phyloP scores from a whole-genome alignment of 2,113 vertebrate genomes.

The Mus pahari region DNA sequence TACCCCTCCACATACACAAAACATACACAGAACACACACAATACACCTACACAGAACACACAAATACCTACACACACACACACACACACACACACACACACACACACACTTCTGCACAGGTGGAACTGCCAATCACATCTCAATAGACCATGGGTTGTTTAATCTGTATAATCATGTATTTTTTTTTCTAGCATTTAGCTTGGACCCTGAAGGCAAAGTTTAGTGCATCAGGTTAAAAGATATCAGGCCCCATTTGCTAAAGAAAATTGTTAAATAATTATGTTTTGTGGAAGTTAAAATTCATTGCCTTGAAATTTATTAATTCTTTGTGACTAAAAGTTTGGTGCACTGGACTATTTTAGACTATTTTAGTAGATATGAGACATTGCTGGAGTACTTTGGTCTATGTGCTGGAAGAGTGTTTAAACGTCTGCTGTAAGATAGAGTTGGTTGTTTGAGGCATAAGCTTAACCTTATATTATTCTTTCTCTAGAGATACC shows the following conservation, averaged over 20 bases:
- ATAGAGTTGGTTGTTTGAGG: not conserved
- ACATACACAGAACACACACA: too few species aligned
- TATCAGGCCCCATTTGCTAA: not conserved
- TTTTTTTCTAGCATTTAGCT: not conserved
- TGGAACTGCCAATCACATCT: not conserved
- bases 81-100: too few species aligned
- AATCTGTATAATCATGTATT: not conserved
- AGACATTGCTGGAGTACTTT: not conserved
- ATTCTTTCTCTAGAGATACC: slow-evolving; percentile 57
- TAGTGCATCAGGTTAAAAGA: not conserved
- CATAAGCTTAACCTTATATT: not conserved
- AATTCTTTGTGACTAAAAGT: not conserved
- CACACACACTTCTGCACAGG: not conserved
- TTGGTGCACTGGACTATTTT: not conserved
- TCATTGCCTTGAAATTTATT: not conserved
- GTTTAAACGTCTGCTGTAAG: not conserved
- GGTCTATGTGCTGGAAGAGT: not conserved
- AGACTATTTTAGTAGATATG: not conserved
- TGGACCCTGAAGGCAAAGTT: not conserved
- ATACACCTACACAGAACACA: not conserved
- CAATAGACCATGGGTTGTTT: not conserved
- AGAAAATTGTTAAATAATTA: not conserved
- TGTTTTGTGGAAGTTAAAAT: not conserved
- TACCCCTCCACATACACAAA: not conserved
- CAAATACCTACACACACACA: not conserved